phyloP scores from a whole-genome alignment of 2,797 vertebrate genomes.

The Eleutherodactylus coqui region DNA sequence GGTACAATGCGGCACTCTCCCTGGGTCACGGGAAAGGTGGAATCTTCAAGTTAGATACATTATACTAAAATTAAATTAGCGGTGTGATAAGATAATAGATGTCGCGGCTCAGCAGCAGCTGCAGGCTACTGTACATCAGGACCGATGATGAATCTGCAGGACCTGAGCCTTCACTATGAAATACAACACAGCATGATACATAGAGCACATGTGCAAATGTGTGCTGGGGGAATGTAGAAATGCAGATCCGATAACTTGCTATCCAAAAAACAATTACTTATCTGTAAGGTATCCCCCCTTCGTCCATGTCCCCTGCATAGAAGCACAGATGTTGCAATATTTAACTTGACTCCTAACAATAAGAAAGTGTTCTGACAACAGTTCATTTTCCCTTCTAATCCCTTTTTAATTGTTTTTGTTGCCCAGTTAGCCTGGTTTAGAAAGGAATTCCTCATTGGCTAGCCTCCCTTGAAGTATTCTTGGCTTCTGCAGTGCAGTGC shows the following conservation, averaged over 20 bases:
- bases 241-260: not conserved
- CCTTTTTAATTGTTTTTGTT: too few species aligned
- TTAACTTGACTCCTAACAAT: too few species aligned
- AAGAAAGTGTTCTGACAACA: too few species aligned
- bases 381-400: too few species aligned
- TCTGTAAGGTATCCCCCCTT: too few species aligned
- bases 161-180: not conserved
- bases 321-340: too few species aligned
- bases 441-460: too few species aligned
- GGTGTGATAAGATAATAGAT: slow-evolving; percentile 1
- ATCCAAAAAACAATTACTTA: too few species aligned
- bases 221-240: not conserved
- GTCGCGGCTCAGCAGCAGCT: not conserved
- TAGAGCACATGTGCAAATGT: not conserved
- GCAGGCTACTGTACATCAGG: not conserved
- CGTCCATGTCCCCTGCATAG: too few species aligned
- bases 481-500: too few species aligned
- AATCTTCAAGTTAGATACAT: not conserved
- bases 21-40: not conserved
- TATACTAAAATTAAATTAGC: not conserved
- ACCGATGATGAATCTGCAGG: not conserved
- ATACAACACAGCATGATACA: not conserved
- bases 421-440: too few species aligned
- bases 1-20: not conserved
- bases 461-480: too few species aligned